Evolutionary conservation across 1,140 invertebrate genomes (phyloP).

Genomic region (Ctenoplectra terminalis): DNA sequence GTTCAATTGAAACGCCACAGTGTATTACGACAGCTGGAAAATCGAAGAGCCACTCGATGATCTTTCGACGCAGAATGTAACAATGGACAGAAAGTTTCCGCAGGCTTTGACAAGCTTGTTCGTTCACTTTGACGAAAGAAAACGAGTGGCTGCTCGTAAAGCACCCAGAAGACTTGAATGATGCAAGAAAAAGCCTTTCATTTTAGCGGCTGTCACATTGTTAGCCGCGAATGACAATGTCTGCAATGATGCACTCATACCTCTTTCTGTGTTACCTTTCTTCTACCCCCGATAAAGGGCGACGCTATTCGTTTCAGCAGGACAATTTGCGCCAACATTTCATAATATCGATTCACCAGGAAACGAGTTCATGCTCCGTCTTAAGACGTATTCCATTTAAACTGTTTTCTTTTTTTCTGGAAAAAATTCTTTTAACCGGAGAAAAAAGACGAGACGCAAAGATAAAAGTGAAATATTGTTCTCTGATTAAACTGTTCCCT

Average conservation of each 20-base stretch:
- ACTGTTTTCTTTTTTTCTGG: not conserved
- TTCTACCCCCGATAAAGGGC: constrained; percentile 33
- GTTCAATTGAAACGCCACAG: not conserved
- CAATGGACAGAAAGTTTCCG: not conserved
- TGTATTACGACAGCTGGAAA: not conserved
- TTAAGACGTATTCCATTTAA: constrained; percentile 13
- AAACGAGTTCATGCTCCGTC: constrained; percentile 23
- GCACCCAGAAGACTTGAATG: not conserved
- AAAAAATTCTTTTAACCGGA: not conserved
- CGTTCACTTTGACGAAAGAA: constrained; percentile 44
- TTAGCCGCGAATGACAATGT: constrained; percentile 64
- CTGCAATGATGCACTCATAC: constrained; percentile 26
- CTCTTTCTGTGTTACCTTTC: constrained; percentile 22
- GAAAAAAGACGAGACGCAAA: not conserved
- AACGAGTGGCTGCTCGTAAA: constrained; percentile 46
- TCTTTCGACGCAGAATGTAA: not conserved
- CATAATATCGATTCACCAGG: constrained; percentile 27
- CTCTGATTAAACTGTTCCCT: no score
- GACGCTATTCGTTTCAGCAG: constrained; percentile 39
- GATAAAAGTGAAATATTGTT: not conserved
- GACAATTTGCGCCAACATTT: constrained; percentile 53
- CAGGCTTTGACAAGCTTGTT: constrained; percentile 3
- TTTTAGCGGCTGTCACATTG: constrained; percentile 62
- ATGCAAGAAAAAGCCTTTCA: constrained; percentile 55
- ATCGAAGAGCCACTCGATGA: constrained; percentile 2